phyloP scores from a whole-genome alignment of 2,113 vertebrate genomes.

The Nibea albiflora region DNA sequence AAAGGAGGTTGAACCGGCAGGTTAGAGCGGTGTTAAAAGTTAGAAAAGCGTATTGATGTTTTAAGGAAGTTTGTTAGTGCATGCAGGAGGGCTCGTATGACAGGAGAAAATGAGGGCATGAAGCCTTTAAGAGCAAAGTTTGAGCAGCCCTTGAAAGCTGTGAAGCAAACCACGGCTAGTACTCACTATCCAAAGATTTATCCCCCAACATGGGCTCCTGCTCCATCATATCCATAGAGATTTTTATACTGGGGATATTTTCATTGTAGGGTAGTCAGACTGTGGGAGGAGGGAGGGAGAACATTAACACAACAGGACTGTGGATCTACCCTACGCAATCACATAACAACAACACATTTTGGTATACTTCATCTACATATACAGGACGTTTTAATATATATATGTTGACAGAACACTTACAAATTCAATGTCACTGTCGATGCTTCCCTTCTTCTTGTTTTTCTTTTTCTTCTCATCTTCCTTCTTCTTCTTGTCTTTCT shows the following conservation, averaged over 20 bases:
- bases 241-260: conserved; percentile 98
- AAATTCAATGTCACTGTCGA: conserved; percentile 95
- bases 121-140: conserved; percentile 22
- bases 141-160: not conserved
- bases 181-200: conserved; percentile 97
- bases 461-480: conserved; percentile 98
- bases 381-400: not conserved
- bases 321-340: conserved; percentile 44
- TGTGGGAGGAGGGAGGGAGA: conserved; percentile 88
- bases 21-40: not conserved
- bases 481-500: conserved; percentile 99
- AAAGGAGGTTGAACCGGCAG: not conserved
- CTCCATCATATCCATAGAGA: conserved; percentile 98
- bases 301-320: conserved; percentile 55
- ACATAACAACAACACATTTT: conserved; percentile 23
- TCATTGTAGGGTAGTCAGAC: conserved; percentile 96
- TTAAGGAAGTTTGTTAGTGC: not conserved
- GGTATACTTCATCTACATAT: not conserved
- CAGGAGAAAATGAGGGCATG: not conserved
- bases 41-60: not conserved
- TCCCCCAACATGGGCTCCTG: conserved; percentile 95
- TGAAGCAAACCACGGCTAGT: conserved; percentile 72
- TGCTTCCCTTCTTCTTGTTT: conserved; percentile 96
- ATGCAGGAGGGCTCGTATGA: not conserved
- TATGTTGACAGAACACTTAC: conserved; percentile 81